Base-by-base conservation (phyloP, 2,888 invertebrate species). In the Xanthia icteritia region DNA sequence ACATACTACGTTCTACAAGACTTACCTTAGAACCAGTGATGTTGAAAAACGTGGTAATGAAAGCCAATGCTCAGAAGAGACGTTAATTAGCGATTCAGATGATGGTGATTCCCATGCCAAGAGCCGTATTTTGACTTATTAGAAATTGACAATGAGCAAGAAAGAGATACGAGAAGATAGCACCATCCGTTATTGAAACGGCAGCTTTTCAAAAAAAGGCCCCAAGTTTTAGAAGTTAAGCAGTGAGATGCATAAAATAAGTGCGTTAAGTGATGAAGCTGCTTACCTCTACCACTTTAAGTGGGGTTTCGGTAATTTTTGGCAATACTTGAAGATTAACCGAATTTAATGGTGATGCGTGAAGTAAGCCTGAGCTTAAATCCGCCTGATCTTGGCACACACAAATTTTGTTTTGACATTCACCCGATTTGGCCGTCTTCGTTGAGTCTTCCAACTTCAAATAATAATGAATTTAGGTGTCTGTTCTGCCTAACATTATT, bases 381-480 rank as follows among this genome's bases (percentile, higher is more conserved):
- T 73, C 65, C 69, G n/a, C 20, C 27, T 67, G 48, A 65, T 83
- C 72, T 63, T 72, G 67, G 48, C 65, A 72, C 9, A 65, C 23
- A 79, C 83, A 72, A 68, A 65, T 15, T 56, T 66, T 66, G 27
- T 68, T 74, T 63, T 64, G 68, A 72, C 74, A 74, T 39, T 48
- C 20, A 27, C 8, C 71, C 31, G 5, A 36, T 17, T 39, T 74
- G 42, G n/a, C 48, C 15, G 66, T 45, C 54, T n/a, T 69, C 42
- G 13, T 51, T 45, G 63, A 20, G 51, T 56, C 68, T 45, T 79
- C 72, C 68, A 72, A 69, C 82, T 82, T 83, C 69, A 79, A 82
- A 83, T 69, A 79, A 75, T 36, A 69, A 75, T 65, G 5, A 74
- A 56, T 60, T 65, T 54, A 79, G 31, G 31, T 65, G 13, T 42